These are phyloP conservation scores for Thecocarcelia acutangulata DNA, from an alignment of 2,888 invertebrate species.

Conservation along the genomic window DNA sequence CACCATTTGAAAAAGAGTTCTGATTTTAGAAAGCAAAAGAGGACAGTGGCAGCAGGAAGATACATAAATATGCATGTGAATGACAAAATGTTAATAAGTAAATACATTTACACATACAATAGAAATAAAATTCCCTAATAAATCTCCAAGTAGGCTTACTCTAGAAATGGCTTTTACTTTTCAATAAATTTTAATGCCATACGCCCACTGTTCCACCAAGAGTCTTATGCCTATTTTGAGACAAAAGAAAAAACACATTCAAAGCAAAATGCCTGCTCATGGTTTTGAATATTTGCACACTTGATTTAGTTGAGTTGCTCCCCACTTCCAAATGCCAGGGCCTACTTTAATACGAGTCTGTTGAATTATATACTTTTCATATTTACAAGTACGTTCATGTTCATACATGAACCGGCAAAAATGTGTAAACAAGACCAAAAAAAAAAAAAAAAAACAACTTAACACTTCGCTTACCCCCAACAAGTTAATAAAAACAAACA, in stretches of 20 bases:
- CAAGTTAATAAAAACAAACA: constrained; percentile 22
- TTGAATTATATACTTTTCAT: constrained; percentile 1
- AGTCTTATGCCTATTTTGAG: constrained; percentile 2
- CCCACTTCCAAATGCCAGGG: constrained; percentile 4
- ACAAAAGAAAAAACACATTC: constrained; percentile 9
- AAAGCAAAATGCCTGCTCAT: not conserved
- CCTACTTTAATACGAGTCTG: not conserved
- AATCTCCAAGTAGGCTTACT: too few species aligned
- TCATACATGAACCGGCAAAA: constrained; percentile 14
- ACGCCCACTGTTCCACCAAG: not conserved
- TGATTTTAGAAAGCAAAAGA: constrained; percentile 17
- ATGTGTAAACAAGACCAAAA: constrained; percentile 30
- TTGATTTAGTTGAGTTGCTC: constrained; percentile 14
- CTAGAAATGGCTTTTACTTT: not conserved
- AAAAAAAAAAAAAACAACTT: not conserved
- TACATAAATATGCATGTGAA: not conserved
- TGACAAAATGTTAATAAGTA: too few species aligned
- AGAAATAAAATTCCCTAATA: too few species aligned
- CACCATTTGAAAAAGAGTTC: not conserved
- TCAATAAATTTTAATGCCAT: not conserved
- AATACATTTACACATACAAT: too few species aligned
- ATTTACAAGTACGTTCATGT: not conserved
- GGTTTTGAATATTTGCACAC: constrained; percentile 10
- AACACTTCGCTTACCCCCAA: constrained; percentile 1
- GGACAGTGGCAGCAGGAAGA: not conserved